Evolutionary conservation across 2,888 invertebrate species (phyloP).

Genomic region (Hyles lineata): DNA sequence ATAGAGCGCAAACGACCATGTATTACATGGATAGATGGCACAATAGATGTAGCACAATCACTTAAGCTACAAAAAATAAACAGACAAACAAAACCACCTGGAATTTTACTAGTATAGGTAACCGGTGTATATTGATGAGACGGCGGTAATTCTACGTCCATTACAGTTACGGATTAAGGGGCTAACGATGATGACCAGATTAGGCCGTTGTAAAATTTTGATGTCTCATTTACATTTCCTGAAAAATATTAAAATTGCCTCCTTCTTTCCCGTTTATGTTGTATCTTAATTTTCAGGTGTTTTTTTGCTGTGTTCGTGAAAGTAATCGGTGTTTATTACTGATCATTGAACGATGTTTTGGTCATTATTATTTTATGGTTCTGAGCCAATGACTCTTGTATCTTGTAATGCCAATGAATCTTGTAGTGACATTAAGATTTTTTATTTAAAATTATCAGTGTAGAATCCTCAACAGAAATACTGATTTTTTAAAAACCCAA

Average conservation of each 20-base stretch:
- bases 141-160: not conserved
- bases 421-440: too few relatives aligned
- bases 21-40: too few relatives aligned
- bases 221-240: constrained; percentile 20
- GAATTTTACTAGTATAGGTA: not conserved
- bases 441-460: too few relatives aligned
- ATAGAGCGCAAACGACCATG: too few relatives aligned
- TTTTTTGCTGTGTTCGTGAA: not conserved
- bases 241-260: constrained; percentile 14
- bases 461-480: too few relatives aligned
- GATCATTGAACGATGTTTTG: not conserved
- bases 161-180: constrained; percentile 23
- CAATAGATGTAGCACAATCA: too few relatives aligned
- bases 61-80: not conserved
- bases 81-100: not conserved
- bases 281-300: not conserved
- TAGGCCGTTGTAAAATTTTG: constrained; percentile 23
- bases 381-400: too few relatives aligned
- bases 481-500: too few relatives aligned
- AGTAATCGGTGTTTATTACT: not conserved
- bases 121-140: constrained; percentile 1
- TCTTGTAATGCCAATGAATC: too few relatives aligned
- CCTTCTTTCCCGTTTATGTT: constrained; percentile 2
- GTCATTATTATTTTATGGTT: not conserved
- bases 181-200: constrained; percentile 22